Base-by-base conservation (phyloP, 2,113 vertebrate genomes). In the Hemicordylus capensis region DNA sequence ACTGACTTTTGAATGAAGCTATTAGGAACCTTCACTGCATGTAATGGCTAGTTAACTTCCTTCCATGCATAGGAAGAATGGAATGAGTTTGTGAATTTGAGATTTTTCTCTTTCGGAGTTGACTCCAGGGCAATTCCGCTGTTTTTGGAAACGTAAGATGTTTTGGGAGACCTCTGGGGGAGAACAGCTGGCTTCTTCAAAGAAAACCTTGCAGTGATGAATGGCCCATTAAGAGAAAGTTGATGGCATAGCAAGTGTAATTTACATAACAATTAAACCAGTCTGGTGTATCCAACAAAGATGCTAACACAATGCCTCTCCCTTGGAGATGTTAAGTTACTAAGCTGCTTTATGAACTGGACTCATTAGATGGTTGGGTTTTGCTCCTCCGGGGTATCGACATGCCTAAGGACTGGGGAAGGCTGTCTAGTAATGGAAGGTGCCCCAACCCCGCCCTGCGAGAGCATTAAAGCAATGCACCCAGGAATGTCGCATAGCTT, bases 211-310 rank as follows among this genome's bases (percentile, higher is more conserved):
- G 7, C 20, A 3, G 0, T 88, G 90, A 90, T 81, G 81, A 94
- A 91, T 90, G 76, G 87, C 84, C 94, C 89, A 17, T 90, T 72
- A 76, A 91, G 88, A 93, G 88, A 81, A 91, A 90, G 87, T 79
- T 89, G 85, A 87, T 76, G 91, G 86, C 73, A 22, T 58, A 80
- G 61, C 80, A 89, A 83, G 70, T 87, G 72, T 81, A 73, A 91
- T 95, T 95, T 95, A 89, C 90, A 76, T 90, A 87, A 93, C 94
- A 92, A 86, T 92, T 87, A 91, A 93, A 89, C 86, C 77, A 81
- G 87, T 91, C 17, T 80, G 79, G 76, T 93, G 88, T 86, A 87
- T 91, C 91, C 85, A 66, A 39, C 37, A 89, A 86, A 87, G 51
- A 85, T 85, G 90, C 84, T 22, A 83, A 89, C 90, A 88, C 85